Conservation (phyloP, 2,113 vertebrate species). For the Cygnus buccinator region DNA sequence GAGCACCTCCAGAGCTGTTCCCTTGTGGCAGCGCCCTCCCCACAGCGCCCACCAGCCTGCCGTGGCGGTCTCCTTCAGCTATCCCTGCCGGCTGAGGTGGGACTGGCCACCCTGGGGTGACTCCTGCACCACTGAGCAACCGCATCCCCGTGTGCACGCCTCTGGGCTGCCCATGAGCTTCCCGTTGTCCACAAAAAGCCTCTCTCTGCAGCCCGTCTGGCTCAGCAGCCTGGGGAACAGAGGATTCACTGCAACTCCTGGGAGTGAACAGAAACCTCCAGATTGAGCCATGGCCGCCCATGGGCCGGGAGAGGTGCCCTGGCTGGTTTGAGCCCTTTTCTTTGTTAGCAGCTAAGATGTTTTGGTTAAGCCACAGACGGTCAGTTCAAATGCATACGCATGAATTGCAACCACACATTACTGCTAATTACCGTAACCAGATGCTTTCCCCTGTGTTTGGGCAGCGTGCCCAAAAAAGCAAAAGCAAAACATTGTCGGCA, state of each 20-base stretch:
- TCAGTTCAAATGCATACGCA: neutral
- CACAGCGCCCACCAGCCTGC: too few species aligned
- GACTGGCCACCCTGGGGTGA: too few species aligned
- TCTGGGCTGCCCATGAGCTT: neutral
- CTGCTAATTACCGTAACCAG: neutral
- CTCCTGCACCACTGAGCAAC: neutral
- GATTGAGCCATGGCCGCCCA: rapidly evolving
- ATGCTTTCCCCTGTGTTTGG: neutral
- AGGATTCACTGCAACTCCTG: rapidly evolving
- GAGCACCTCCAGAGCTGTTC: too few species aligned
- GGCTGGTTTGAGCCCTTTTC: neutral
- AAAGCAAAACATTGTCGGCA: neutral
- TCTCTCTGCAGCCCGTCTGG: rapidly evolving
- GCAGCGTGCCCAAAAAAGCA: neutral
- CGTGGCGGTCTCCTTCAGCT: rapidly evolving
- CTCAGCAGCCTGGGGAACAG: rapidly evolving
- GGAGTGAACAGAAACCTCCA: neutral
- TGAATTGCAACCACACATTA: neutral
- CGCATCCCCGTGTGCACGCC: rapidly evolving
- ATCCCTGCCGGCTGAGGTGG: neutral
- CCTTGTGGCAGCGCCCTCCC: too few species aligned
- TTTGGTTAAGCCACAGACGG: neutral
- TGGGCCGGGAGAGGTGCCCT: neutral
- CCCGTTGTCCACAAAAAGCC: rapidly evolving
- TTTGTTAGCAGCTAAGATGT: rapidly evolving